Evolutionary conservation across 1,140 invertebrate genomes (phyloP).

Genomic region (Bathynomus jamesi): DNA sequence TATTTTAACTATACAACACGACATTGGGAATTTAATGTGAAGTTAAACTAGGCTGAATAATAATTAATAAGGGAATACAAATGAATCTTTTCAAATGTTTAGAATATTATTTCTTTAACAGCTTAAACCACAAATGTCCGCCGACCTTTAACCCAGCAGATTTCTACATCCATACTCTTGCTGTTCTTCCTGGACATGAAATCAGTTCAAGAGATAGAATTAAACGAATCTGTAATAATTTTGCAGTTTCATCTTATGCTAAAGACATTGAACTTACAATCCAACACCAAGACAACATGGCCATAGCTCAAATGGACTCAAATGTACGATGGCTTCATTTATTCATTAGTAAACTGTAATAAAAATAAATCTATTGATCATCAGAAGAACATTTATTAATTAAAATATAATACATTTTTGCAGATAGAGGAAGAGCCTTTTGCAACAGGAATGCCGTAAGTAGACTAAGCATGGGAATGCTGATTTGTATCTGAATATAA

Average conservation of each 20-base stretch:
- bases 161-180: constrained; percentile 58
- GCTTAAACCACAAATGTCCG: constrained; percentile 67
- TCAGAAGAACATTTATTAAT: not conserved
- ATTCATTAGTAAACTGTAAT: not conserved
- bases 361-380: not conserved
- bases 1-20: no score
- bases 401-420: not conserved
- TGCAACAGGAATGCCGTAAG: not conserved
- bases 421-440: not conserved
- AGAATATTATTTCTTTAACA: constrained; percentile 47
- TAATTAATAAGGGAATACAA: no score
- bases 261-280: constrained; percentile 53
- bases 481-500: no score
- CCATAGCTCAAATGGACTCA: constrained; percentile 14
- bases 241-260: constrained; percentile 63
- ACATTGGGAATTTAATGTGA: no score
- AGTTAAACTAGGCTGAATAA: no score
- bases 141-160: constrained; percentile 63
- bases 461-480: no score
- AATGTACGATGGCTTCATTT: constrained; percentile 4
- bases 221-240: constrained; percentile 65
- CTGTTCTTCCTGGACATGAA: constrained; percentile 51
- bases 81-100: no score
- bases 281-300: constrained; percentile 36
- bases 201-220: constrained; percentile 50